These are phyloP conservation scores for Pluvianellus socialis DNA, from an alignment of 2,113 vertebrate genomes.

Conservation along the genomic window DNA sequence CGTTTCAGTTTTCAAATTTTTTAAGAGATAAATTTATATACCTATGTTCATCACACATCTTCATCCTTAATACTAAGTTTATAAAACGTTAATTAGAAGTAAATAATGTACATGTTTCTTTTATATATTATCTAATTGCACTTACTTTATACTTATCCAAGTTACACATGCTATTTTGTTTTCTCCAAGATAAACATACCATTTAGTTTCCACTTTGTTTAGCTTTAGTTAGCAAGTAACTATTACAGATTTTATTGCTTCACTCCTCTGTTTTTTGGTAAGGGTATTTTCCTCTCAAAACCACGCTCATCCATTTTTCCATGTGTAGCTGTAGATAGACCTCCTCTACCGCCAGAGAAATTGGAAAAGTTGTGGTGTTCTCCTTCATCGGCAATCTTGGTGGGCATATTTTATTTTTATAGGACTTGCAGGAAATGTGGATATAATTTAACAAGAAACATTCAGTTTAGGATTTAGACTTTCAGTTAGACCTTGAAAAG, in stretches of 20 bases:
- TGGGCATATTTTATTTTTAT: not conserved
- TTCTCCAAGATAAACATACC: not conserved
- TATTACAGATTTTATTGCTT: not conserved
- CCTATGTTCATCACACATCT: not conserved
- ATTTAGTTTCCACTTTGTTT: not conserved
- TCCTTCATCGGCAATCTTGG: not conserved
- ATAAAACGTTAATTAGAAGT: not conserved
- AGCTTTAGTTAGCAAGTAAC: not conserved
- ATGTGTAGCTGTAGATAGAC: not conserved
- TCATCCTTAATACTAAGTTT: not conserved
- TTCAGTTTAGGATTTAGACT: conserved; percentile 20
- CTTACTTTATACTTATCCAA: not conserved
- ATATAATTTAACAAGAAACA: not conserved
- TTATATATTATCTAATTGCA: not conserved
- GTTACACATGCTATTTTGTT: not conserved
- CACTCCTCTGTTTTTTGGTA: not conserved
- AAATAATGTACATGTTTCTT: not conserved
- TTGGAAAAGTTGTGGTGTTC: not conserved
- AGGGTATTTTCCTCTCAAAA: not conserved
- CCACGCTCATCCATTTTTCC: not conserved
- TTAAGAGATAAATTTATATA: not conserved
- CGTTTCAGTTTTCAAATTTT: not conserved
- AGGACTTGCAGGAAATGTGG: not conserved
- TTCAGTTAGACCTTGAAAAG: conserved; percentile 12
- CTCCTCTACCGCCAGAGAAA: not conserved